Base-by-base conservation (phyloP, 2,797 vertebrate genomes). In the Erithacus rubecula region DNA sequence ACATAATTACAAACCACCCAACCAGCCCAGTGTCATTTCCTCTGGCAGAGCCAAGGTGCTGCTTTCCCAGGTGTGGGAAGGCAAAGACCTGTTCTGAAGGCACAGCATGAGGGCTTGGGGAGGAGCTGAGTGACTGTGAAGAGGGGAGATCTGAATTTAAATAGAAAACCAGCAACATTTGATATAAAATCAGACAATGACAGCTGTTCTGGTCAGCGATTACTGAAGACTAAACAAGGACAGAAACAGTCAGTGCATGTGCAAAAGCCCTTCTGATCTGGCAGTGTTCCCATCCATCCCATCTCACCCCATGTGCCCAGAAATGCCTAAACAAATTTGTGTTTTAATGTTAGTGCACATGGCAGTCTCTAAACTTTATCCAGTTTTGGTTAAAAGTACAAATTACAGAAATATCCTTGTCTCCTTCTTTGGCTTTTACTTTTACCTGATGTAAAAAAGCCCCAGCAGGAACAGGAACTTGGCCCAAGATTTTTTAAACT, bases 291-390 rank as follows among this genome's bases (percentile, higher is more conserved):
- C 17, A 52, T 9, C 30, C 30, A 22, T 74, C 75, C 76, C 75
- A 56, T 44, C 46, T 64, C 70, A 64, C 10, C 5, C 26, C 39
- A 19, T 5, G 5, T 20, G 75, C 19, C 12, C 0, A 0, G 53
- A 89, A 88, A 51, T 36, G 32, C 19, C 7, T 8, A n/a, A 86
- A 56, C 10, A 75, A 68, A 46, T 49, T 32, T 1, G 1, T 30
- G 8, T 11, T 82, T 89, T 59, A 82, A 79, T 34, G 15, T 4
- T 47, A 70, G 7, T 36, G 39, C 19, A 41, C 19, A 34, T 5
- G 6, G 24, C 37, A 69, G 65, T 34, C 29, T 71, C 83, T 49
- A 44, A 68, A 20, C 37, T 82, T 56, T 63, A 49, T 27, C 39
- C 52, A 69, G 5, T 49, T 56, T 7, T 56, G 5, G 16, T 11